Evolutionary conservation across 2,888 invertebrate species (phyloP).

Genomic region (Gisinianus flammeolus): DNA sequence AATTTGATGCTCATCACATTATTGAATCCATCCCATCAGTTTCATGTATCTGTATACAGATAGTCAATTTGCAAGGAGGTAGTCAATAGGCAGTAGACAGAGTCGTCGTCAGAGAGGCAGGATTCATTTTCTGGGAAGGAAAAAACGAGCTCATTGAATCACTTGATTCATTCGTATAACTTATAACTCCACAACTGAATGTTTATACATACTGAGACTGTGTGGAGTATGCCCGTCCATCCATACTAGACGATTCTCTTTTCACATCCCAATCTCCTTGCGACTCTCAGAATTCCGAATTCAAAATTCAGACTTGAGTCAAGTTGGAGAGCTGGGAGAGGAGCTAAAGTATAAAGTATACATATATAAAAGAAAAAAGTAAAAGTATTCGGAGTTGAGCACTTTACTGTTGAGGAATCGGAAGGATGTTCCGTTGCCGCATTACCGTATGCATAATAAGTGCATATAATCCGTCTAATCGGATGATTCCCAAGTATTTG

Average conservation of each 20-base stretch:
- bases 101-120: not conserved
- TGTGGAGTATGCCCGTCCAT: not conserved
- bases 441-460: not conserved
- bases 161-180: constrained; percentile 18
- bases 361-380: no score
- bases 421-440: not conserved
- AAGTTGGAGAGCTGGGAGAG: no score
- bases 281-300: no score
- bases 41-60: not conserved
- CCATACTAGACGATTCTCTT: not conserved
- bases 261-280: not conserved
- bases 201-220: no score
- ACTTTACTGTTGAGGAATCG: not conserved
- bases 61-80: not conserved
- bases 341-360: no score
- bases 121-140: not conserved
- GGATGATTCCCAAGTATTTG: constrained; percentile 17
- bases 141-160: constrained; percentile 25
- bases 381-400: no score
- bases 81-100: not conserved
- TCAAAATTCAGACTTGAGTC: no score
- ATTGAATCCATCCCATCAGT: constrained; percentile 22
- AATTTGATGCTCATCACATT: constrained; percentile 26
- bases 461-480: constrained; percentile 3
- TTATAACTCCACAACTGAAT: no score